Percentiles rank a stretch among this genome's conserved stretches.
These are phyloP conservation scores for Gobiocypris rarus DNA, from an alignment of 2,113 vertebrate species.

Conservation along the genomic window DNA sequence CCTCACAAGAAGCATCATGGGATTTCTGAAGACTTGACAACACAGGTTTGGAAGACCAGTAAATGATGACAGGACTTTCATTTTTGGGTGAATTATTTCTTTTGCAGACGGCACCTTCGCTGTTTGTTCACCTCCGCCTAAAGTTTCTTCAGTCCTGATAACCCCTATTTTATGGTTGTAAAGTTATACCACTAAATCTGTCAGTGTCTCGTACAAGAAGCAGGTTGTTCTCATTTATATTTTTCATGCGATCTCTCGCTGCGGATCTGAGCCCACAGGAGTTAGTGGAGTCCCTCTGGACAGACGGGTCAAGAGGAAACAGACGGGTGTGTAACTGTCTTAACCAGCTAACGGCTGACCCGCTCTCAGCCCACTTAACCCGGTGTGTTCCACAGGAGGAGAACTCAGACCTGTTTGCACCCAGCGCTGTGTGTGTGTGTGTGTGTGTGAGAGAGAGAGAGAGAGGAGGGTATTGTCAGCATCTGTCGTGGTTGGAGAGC, in stretches of 20 bases:
- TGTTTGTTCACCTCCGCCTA: too few relatives aligned
- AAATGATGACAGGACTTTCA: neutral
- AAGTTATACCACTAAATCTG: neutral
- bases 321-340: constrained; percentile 5
- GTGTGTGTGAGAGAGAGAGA: constrained; percentile 55
- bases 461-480: constrained; percentile 86
- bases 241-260: neutral
- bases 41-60: neutral
- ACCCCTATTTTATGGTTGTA: neutral
- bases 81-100: neutral
- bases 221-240: neutral
- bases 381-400: constrained; percentile 38
- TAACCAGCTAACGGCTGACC: constrained; percentile 33
- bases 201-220: neutral
- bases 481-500: constrained; percentile 99
- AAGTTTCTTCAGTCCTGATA: too few relatives aligned
- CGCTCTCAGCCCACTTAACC: constrained; percentile 39
- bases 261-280: neutral
- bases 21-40: neutral
- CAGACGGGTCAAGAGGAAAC: constrained; percentile 31
- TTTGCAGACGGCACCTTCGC: neutral
- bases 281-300: neutral
- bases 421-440: constrained; percentile 62
- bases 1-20: too few relatives aligned
- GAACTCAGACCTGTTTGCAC: constrained; percentile 26